A percentile compares a stretch with the other conserved stretches of the same genome.
These are phyloP conservation scores for Tenthredo livida DNA, from an alignment of 2,888 invertebrate genomes.

Conservation along the genomic window DNA sequence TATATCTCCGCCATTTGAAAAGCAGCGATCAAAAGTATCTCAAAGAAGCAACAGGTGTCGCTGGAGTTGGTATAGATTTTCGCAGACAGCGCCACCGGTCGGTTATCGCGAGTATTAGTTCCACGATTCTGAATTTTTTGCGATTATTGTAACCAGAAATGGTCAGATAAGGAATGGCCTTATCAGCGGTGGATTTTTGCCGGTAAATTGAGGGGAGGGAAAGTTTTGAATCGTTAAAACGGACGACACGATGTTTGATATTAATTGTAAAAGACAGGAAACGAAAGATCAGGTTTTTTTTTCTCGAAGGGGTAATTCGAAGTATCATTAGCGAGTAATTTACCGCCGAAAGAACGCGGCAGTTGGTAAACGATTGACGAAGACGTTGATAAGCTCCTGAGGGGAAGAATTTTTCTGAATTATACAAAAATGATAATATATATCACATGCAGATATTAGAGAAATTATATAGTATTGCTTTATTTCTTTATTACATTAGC, in stretches of 20 bases:
- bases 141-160: neutral
- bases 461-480: conserved; percentile 61
- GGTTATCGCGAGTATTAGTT: neutral
- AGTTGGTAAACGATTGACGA: neutral
- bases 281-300: neutral
- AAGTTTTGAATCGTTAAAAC: neutral
- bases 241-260: neutral
- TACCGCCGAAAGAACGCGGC: neutral
- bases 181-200: neutral
- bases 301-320: neutral
- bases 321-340: neutral
- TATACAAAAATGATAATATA: neutral
- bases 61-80: neutral
- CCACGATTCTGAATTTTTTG: neutral
- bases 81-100: neutral
- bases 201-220: neutral
- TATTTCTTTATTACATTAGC: conserved; percentile 57
- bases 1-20: neutral
- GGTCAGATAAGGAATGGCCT: neutral
- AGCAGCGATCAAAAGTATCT: neutral
- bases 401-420: neutral
- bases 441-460: conserved; percentile 34
- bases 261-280: neutral
- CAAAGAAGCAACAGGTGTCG: conserved; percentile 27
- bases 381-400: neutral